Evolutionary conservation across 2,888 invertebrate species (phyloP), one percentile per base, ranked within the genome.

Genomic region (Limenitis camilla): DNA sequence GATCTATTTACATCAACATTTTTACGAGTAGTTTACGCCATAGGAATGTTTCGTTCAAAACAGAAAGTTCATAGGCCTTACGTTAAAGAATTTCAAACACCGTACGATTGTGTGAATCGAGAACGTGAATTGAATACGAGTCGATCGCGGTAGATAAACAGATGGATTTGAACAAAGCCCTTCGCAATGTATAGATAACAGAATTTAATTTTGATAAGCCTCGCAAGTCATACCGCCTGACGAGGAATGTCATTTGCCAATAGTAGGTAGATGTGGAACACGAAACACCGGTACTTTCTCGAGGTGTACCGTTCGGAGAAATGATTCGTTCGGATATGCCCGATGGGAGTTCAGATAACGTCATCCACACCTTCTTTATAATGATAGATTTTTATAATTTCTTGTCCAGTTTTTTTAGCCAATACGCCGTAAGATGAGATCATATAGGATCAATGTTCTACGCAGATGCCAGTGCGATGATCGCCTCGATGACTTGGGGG

Each of bases 391-490:
- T 48, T 41, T 50, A 55, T 46, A 47, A 52, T 47, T 55, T 47
- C 57, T 58, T 48, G 60, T 49, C 54, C 52, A 47, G 56, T 61
- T 61, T 65, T 70, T 70, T 67, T 68, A 59, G 52, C 60, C 58
- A 59, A 53, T 53, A 53, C 52, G 44, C 51, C 56, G 61, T 62
- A 67, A 68, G 81, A 85, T 86, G 86, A 86, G 83, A 84, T 87
- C 85, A 87, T 75, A 65, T 72, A 85, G 84, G 87, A 86, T 83
- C 86, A 86, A 83, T 68, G 86, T 68, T 78, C 87, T 72, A 65
- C 62, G 66, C 74, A 72, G 77, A 79, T 76, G 69, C 78, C 77
- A 63, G 77, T 77, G 72, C 76, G 74, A 74, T 81, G 81, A 81
- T 76, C 75, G 72, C 71, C 72, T 72, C 73, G 69, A 36, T 46